These are phyloP conservation scores for Myocastor coypus DNA, from an alignment of 2,113 vertebrate species.

Conservation along the genomic window DNA sequence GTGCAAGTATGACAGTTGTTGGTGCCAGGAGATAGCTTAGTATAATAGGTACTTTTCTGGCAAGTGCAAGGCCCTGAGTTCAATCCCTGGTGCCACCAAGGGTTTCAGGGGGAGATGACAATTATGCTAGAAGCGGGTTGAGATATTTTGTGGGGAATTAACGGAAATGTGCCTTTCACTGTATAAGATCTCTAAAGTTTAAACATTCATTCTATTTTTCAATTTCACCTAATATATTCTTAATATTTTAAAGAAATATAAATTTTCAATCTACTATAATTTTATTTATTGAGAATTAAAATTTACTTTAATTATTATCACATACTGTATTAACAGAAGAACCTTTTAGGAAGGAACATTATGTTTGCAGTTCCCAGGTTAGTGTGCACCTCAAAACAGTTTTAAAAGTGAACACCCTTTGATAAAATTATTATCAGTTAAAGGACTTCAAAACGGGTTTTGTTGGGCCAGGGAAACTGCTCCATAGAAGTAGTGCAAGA, in stretches of 20 bases:
- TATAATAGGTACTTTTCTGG: too few species aligned
- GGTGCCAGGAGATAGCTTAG: too few species aligned
- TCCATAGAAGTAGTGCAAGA: too few species aligned
- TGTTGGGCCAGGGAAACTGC: too few species aligned
- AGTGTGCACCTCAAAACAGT: background rate
- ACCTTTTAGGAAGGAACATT: background rate
- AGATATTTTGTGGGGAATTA: background rate
- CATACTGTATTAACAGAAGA: background rate
- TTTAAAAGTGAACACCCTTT: slow-evolving; percentile 5
- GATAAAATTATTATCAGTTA: slow-evolving; percentile 29
- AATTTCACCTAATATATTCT: background rate
- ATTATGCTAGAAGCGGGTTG: background rate
- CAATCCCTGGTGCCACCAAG: too few species aligned
- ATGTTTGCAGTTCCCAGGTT: background rate
- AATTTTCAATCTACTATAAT: background rate
- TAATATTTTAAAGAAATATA: background rate
- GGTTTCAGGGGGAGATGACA: background rate
- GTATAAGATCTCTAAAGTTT: background rate
- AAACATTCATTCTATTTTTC: background rate
- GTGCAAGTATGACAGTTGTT: background rate
- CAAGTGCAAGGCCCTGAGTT: too few species aligned
- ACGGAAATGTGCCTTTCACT: background rate
- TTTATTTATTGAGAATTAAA: slow-evolving; percentile 24
- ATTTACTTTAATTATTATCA: slow-evolving; percentile 21
- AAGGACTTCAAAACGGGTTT: background rate